Conservation (phyloP, 2,113 vertebrate genomes). For the Petromus typicus region DNA sequence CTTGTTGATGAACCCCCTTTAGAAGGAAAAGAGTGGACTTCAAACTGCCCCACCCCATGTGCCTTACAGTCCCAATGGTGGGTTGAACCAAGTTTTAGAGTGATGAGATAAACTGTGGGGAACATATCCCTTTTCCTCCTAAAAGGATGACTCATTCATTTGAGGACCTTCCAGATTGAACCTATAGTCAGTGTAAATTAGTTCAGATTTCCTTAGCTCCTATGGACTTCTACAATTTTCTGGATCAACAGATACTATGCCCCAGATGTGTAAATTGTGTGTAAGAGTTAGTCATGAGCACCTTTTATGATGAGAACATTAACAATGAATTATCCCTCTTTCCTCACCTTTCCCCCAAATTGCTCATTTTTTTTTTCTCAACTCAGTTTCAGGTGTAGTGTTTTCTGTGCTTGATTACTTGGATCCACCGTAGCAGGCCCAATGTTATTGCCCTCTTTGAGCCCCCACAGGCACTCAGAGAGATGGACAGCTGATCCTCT, state of each 20-base stretch:
- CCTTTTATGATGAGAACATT: not conserved
- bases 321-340: not conserved
- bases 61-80: slow-evolving; percentile 34
- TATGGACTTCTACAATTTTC: slow-evolving; percentile 13
- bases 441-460: not conserved
- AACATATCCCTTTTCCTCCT: not conserved
- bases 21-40: slow-evolving; percentile 81
- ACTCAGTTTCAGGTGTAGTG: not conserved
- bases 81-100: not conserved
- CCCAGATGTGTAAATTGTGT: not conserved
- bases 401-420: not conserved
- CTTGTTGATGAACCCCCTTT: slow-evolving; percentile 83
- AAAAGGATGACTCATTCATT: not conserved
- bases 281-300: not conserved
- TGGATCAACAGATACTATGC: not conserved
- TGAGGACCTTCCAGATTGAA: not conserved
- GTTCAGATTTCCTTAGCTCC: not conserved
- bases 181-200: not conserved
- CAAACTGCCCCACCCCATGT: slow-evolving; percentile 58
- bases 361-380: not conserved
- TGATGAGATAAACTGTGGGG: not conserved
- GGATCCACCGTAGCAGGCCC: not conserved
- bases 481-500: not conserved
- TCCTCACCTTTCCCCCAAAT: not conserved
- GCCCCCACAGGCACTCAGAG: not conserved